Base-by-base conservation (phyloP, 2,888 invertebrate species). In the Prosopocoilus inquinatus region DNA sequence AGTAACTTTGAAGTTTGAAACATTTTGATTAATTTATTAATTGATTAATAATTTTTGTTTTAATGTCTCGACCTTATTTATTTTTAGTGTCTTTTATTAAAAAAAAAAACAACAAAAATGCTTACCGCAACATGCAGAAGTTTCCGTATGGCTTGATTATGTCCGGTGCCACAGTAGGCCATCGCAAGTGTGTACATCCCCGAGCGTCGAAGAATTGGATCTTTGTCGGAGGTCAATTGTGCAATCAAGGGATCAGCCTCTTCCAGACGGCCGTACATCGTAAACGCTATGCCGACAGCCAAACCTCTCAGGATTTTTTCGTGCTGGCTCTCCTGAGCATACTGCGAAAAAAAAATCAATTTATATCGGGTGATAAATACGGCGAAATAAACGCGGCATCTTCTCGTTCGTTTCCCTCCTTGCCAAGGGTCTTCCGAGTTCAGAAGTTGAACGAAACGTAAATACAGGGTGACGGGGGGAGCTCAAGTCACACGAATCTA, bases 101-200 rank as follows among this genome's bases (percentile, higher is more conserved):
- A 9, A 9, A 35, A 35, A 9, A 9, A 35, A 9, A 33, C 12
- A 35, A 50, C 12, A 44, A 43, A 41, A 51, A 57, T 59, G 81
- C 84, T 83, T 56, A 96, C 98, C 36, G 98, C 97, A 53, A 96
- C 94, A 74, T 96, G 96, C 4, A 99, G 86, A 39, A 99, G 83
- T 64, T 91, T 91, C 51, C 96, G 45, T 9, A 98, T 96, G 1
- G 98, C 98, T 74, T 92, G 90, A 75, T 98, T 99, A 75, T 96
- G 96, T 52, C 97, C 97, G 9, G 96, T 96, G 51, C 99, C 99
- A 75, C 95, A 96, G 76, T 98, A 98, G 0, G 98, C 97, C 86
- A 97, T 96, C 1, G 97, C 98, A 51, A 99, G 83, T 0, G 97
- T 97, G 79, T 97, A 97, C 88, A 98, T 97, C 60, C 96, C 99